Percentiles rank a stretch among this genome's conserved stretches.
Conservation (phyloP, 2,113 vertebrate species). For the Pelvicachromis taeniatus region DNA sequence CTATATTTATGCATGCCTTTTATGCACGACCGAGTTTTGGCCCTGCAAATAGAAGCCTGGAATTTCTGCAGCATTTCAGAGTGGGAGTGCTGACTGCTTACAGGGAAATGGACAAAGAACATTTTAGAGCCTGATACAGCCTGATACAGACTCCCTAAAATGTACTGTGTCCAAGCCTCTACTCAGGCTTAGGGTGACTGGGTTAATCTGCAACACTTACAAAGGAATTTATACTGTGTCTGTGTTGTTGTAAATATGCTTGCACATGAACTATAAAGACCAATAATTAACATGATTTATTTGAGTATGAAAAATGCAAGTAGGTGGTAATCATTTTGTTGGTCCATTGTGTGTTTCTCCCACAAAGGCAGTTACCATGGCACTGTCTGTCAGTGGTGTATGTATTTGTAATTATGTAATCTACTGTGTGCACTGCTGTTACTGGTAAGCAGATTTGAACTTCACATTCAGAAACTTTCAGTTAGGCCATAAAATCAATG, state of each 20-base stretch:
- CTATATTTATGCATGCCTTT: not conserved
- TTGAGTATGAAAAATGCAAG: not conserved
- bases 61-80: not conserved
- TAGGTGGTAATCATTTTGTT: not conserved
- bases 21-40: not conserved
- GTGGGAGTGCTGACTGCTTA: constrained; percentile 23
- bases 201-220: not conserved
- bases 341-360: not conserved
- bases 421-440: not conserved
- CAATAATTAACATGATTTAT: not conserved
- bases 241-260: not conserved
- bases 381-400: not conserved
- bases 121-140: constrained; percentile 15
- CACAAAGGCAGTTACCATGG: constrained; percentile 16
- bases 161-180: not conserved
- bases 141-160: constrained; percentile 5
- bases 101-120: not conserved
- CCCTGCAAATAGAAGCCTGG: not conserved
- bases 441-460: not conserved
- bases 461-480: not conserved
- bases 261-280: not conserved
- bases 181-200: not conserved
- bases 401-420: constrained; percentile 7
- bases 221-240: not conserved
- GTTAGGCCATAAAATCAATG: not conserved